Base-by-base conservation (phyloP, 2,888 invertebrate species). In the Itoplectis maculator region DNA sequence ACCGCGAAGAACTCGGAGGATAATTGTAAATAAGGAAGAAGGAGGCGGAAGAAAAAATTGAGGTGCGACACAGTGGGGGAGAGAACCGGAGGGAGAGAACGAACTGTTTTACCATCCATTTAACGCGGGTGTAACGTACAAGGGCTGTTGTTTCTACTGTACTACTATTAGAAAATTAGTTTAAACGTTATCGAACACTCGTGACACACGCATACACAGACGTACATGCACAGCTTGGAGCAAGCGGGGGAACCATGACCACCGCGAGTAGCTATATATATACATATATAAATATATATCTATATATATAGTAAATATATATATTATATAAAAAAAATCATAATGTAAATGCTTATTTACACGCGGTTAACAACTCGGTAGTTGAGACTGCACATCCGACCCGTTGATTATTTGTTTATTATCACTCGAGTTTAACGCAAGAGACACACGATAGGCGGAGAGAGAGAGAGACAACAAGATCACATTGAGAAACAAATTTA, bases 181-280 rank as follows among this genome's bases (percentile, higher is more conserved):
- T 73, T 45, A 49, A 59, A 49, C 15, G 40, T 70, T 40, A 63
- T 54, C 8, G n/a, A 42, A 51, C 51, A 40, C 49, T 9, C 18
- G 29, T 40, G 29, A 54, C 54, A 42, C 54, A n/a, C 56, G 5
- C 5, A 61, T n/a, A 37, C 23, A 20, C 18, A 68, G 4, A 47
- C 47, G 47, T 9, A 63, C 2, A 59, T 68, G 49, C 74, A 76
- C 70, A 42, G 80, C 70, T 84, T 88, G 83, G 66, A 85, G 81
- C 84, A 87, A 88, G 87, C 86, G 86, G 88, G 87, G 87, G 86
- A 90, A 89, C 89, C 91, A 90, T 90, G 90, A 90, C 88, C 87
- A 84, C 75, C 87, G 85, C 86, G 85, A 76, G 82, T 85, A 82
- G 73, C 56, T 56, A 77, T 56, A 76, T 63, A 68, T 59, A 72